phyloP scores from a whole-genome alignment of 92 coral and sea anemone species.

The Siderastrea siderea region DNA sequence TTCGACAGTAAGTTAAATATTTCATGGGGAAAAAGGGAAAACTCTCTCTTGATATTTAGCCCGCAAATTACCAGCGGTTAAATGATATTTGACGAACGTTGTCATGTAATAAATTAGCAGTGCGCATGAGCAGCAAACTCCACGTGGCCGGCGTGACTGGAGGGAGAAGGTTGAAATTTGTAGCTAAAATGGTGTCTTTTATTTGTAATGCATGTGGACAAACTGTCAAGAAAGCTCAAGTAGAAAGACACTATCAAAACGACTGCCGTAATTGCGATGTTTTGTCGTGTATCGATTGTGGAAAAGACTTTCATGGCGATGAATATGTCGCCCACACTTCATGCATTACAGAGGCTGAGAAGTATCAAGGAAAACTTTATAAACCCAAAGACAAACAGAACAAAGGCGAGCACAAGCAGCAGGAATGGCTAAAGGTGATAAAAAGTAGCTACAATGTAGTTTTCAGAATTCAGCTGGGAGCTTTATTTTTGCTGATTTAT shows the following conservation, averaged over 20 bases:
- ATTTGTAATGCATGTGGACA: conserved; percentile 96
- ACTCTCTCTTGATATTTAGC: background rate
- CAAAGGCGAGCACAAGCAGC: conserved; percentile 97
- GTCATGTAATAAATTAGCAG: background rate
- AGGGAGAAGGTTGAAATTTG: background rate
- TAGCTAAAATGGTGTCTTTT: conserved; percentile 85
- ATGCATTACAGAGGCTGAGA: conserved; percentile 96
- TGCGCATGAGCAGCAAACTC: conserved; percentile 36
- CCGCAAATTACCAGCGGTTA: conserved; percentile 15
- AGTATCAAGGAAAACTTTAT: conserved; percentile 95
- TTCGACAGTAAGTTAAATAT: background rate
- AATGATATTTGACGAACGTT: background rate
- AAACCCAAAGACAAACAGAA: conserved; percentile 94
- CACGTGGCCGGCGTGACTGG: background rate
- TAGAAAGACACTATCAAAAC: conserved; percentile 92
- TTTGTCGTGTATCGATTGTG: conserved; percentile 96
- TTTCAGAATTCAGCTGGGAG: no score
- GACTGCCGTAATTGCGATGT: conserved; percentile 90
- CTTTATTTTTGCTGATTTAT: no score
- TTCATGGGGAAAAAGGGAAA: background rate
- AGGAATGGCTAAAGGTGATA: conserved; percentile 95
- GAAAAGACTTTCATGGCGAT: conserved; percentile 95
- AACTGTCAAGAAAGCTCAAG: conserved; percentile 94
- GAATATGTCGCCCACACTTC: conserved; percentile 89
- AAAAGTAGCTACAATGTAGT: background rate